Conservation (phyloP, 2,797 vertebrate genomes). For the Megaceryle alcyon region DNA sequence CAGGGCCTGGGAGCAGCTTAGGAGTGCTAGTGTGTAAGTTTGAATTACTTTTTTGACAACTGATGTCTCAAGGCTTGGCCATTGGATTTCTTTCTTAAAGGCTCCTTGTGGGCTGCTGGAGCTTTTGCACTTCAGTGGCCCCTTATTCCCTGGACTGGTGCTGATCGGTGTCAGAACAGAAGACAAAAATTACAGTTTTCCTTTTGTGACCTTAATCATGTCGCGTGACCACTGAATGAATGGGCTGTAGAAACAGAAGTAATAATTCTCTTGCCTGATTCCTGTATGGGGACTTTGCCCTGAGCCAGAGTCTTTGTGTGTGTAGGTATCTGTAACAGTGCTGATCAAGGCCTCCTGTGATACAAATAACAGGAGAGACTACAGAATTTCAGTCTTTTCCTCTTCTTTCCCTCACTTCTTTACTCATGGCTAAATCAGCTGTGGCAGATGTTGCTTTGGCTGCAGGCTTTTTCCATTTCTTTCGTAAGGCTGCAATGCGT, state of each 20-base stretch:
- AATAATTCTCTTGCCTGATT: not conserved
- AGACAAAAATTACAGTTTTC: not conserved
- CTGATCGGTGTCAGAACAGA: not conserved
- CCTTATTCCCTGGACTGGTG: not conserved
- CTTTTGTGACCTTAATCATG: not conserved
- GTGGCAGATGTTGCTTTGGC: constrained; percentile 6
- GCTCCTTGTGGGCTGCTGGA: not conserved
- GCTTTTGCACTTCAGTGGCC: not conserved
- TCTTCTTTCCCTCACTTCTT: not conserved
- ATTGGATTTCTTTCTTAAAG: not conserved
- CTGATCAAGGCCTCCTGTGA: not conserved
- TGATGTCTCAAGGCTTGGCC: not conserved
- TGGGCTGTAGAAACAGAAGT: not conserved
- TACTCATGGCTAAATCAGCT: not conserved
- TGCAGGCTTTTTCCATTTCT: not conserved
- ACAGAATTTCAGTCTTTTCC: not conserved
- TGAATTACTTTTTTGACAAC: not conserved
- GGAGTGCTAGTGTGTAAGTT: not conserved
- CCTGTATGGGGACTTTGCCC: not conserved
- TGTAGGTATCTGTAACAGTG: not conserved
- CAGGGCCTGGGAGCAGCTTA: not conserved
- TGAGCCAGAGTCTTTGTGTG: not conserved
- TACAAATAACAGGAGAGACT: not conserved
- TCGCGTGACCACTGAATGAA: not conserved
- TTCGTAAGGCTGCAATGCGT: not conserved